phyloP scores from a whole-genome alignment of 2,797 vertebrate species.

The Phalloptychus januarius region DNA sequence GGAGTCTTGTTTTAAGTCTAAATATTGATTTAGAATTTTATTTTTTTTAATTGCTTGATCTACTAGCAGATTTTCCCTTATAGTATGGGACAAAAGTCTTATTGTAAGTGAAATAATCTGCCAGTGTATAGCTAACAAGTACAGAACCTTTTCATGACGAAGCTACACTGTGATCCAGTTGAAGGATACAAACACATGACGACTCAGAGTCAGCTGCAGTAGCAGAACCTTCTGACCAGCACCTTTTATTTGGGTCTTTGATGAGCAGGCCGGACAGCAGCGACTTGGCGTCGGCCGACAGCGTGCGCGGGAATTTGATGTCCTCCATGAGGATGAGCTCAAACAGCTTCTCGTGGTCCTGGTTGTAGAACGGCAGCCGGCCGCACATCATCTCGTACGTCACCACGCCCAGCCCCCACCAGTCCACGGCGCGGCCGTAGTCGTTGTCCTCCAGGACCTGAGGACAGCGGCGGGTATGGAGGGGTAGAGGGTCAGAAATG shows the following conservation, averaged over 20 bases:
- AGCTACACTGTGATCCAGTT: not conserved
- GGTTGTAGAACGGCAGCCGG: conserved; percentile 95
- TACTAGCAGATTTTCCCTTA: too few relatives aligned
- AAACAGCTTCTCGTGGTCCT: conserved; percentile 98
- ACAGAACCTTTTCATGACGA: not conserved
- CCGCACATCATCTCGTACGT: conserved; percentile 99
- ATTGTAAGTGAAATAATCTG: too few relatives aligned
- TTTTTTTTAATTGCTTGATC: too few relatives aligned
- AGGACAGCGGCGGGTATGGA: not conserved
- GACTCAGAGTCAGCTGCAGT: not conserved
- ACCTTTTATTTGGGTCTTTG: conserved; percentile 96
- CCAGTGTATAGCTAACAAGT: not conserved
- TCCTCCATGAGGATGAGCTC: conserved; percentile 98
- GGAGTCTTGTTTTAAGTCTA: too few relatives aligned
- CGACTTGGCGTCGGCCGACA: conserved; percentile 96
- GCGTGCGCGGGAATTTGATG: conserved; percentile 96
- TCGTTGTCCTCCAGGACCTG: conserved; percentile 97
- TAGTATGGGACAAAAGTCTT: too few relatives aligned
- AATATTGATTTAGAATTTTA: too few relatives aligned
- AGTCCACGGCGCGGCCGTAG: conserved; percentile 95
- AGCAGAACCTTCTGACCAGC: not conserved
- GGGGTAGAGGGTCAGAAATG: conserved; percentile 7
- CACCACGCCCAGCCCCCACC: conserved; percentile 97
- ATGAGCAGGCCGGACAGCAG: conserved; percentile 95
- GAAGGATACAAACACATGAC: not conserved